Base-by-base conservation (phyloP, 1,140 invertebrate genomes). In the Trichonephila inaurata region DNA sequence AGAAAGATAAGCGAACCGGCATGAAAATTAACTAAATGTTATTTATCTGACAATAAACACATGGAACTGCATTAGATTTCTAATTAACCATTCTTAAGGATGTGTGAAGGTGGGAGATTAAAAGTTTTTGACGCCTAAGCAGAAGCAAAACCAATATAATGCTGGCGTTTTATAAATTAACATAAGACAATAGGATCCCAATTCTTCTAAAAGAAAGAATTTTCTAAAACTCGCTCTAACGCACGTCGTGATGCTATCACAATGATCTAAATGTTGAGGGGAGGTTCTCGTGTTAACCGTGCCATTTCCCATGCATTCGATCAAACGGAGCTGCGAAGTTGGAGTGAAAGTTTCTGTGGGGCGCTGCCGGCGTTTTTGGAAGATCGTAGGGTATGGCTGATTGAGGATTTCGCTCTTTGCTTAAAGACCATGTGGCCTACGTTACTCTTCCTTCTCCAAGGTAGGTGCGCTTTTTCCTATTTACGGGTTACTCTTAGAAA, bases 361-460 rank as follows among this genome's bases (percentile, higher is more conserved):
- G 90, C 90, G 90, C 90, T 92, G 62, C 33, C 7, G 51, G 89
- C 89, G 89, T 91, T 91, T 92, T 58, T 16, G 60, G 40, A n/a
- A 51, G 28, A 44, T 44, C 40, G n/a, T 82, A 51, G 82, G 40
- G 44, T 28, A 85, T 85, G 77, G 77, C 60, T 61, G 72, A 58
- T 51, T 40, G 62, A 83, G 61, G 81, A 85, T 64, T 85, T 69
- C 90, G 90, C 69, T 81, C 86, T 88, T 88, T 82, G 72, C 24
- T 82, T 60, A 33, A 85, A 85, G 90, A 92, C 90, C 90, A 92
- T 92, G 90, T 92, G 90, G 90, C 61, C 90, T 28, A 85, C 90
- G 81, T 51, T 92, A 61, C 82, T 92, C 82, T 85, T 92, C 19
- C 77, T 92, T 51, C 90, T 92, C n/a, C 90, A 92, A 83, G 90